Conservation (phyloP, 2,113 vertebrate genomes). For the Panthera tigris region DNA sequence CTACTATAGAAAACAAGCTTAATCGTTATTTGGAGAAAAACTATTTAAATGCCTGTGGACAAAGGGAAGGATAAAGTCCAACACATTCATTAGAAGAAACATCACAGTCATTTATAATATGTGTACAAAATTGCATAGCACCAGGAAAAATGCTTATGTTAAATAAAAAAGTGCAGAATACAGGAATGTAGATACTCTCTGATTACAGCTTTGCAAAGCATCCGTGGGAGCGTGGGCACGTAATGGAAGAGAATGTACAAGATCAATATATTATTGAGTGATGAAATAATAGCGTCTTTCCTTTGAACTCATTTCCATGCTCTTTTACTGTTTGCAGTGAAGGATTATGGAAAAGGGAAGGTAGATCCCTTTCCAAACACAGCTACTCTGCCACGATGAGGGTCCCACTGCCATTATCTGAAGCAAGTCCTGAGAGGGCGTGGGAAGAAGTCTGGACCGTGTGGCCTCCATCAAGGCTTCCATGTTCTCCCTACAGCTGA, state of each 20-base stretch:
- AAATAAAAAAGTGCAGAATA: not conserved
- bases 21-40: not conserved
- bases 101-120: not conserved
- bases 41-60: not conserved
- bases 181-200: not conserved
- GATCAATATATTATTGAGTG: not conserved
- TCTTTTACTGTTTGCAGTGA: not conserved
- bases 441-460: accelerated
- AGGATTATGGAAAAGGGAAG: not conserved
- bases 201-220: accelerated
- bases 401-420: accelerated
- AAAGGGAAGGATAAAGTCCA: not conserved
- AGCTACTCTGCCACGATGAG: accelerated
- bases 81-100: not conserved
- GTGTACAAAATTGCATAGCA: not conserved
- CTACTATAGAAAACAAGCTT: not conserved
- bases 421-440: accelerated
- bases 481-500: accelerated
- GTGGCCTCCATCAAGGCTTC: not conserved
- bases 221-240: not conserved
- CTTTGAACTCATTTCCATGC: not conserved
- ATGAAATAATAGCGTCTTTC: not conserved
- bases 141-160: not conserved
- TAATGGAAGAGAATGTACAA: not conserved
- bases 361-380: accelerated